A percentile compares a stretch with the other conserved stretches of the same genome.
Evolutionary conservation across 2,888 invertebrate species (phyloP).

Genomic region (Andrena marginata): DNA sequence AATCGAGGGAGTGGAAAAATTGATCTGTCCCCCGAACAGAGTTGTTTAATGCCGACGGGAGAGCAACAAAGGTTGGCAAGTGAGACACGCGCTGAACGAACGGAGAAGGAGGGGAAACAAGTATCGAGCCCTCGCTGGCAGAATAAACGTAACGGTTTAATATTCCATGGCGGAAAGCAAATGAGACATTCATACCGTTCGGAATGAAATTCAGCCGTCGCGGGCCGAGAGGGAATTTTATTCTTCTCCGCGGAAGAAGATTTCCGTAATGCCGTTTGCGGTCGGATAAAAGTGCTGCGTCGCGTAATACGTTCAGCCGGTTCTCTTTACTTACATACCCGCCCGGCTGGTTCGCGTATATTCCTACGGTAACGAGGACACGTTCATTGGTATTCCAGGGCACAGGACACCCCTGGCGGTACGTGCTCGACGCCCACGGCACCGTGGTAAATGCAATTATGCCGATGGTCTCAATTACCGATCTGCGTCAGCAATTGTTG

Average conservation of each 20-base stretch:
- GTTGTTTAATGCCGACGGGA: no score
- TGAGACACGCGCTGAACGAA: background rate
- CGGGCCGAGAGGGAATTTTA: slow-evolving; percentile 44
- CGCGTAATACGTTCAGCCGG: slow-evolving; percentile 55
- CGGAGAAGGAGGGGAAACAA: background rate
- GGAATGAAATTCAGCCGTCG: slow-evolving; percentile 43
- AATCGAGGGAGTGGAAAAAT: no score
- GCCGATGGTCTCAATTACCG: slow-evolving; percentile 79
- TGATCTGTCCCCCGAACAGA: no score
- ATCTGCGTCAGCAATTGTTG: slow-evolving; percentile 78
- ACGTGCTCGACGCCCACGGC: slow-evolving; percentile 74
- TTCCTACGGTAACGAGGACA: slow-evolving; percentile 69
- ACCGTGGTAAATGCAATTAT: slow-evolving; percentile 77
- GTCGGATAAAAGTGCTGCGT: slow-evolving; percentile 57
- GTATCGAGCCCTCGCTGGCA: background rate
- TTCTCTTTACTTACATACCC: slow-evolving; percentile 53
- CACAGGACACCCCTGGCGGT: slow-evolving; percentile 60
- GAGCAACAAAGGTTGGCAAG: no score
- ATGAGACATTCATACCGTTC: slow-evolving; percentile 51
- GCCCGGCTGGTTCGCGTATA: slow-evolving; percentile 48
- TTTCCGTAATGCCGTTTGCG: slow-evolving; percentile 57
- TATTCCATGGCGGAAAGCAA: slow-evolving; percentile 2
- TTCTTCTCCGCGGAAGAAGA: slow-evolving; percentile 37
- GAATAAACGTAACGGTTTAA: slow-evolving; percentile 21
- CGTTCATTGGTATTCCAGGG: slow-evolving; percentile 78